These are phyloP conservation scores for Sebastolobus altivelis DNA, from an alignment of 2,797 vertebrate genomes.

Conservation along the genomic window DNA sequence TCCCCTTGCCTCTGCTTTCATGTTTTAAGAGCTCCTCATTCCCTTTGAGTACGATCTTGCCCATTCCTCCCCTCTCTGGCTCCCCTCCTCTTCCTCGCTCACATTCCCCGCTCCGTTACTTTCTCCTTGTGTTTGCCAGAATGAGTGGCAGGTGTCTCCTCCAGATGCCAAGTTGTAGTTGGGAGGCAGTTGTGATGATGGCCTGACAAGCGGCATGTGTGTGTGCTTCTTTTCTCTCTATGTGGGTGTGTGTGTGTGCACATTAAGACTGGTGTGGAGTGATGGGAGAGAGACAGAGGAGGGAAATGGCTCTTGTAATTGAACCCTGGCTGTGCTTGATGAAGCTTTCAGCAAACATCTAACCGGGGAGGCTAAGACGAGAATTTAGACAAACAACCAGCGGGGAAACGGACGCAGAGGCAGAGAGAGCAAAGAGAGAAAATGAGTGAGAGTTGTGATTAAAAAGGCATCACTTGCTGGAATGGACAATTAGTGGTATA, in stretches of 20 bases:
- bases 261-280: conserved; percentile 31
- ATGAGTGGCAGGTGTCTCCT: conserved; percentile 76
- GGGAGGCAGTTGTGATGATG: conserved; percentile 60
- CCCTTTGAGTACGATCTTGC: conserved; percentile 66
- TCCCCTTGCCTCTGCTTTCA: conserved; percentile 67
- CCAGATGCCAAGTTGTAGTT: conserved; percentile 64
- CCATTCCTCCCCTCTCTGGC: conserved; percentile 37
- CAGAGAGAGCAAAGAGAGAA: conserved; percentile 2
- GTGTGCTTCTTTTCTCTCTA: background rate
- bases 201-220: conserved; percentile 66
- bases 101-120: conserved; percentile 29
- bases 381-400: conserved; percentile 73
- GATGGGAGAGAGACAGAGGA: conserved; percentile 40
- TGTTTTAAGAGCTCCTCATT: conserved; percentile 73
- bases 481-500: conserved; percentile 55
- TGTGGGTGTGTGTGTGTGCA: background rate
- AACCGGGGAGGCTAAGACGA: conserved; percentile 55
- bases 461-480: conserved; percentile 53
- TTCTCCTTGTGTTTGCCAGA: conserved; percentile 52
- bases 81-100: conserved; percentile 16
- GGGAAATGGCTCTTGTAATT: conserved; percentile 68
- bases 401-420: conserved; percentile 46
- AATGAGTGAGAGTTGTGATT: conserved; percentile 49
- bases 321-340: conserved; percentile 76
- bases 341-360: conserved; percentile 76